Conservation (phyloP, 2,888 invertebrate genomes). For the Drosophila falleni region DNA sequence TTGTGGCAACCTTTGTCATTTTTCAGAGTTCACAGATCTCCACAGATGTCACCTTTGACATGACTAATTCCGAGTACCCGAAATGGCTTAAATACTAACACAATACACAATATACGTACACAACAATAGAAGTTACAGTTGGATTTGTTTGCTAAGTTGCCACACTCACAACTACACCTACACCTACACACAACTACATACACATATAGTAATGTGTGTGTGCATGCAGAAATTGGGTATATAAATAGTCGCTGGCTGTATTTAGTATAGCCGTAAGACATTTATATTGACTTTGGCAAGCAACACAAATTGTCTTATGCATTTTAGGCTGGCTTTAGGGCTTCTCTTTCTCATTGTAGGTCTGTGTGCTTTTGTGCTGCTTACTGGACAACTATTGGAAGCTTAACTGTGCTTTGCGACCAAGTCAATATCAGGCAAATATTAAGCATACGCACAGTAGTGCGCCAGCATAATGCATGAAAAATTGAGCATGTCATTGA, state of each 20-base stretch:
- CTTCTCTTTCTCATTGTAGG: conserved; percentile 11
- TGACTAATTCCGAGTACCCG: conserved; percentile 9
- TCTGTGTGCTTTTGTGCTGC: conserved; percentile 20
- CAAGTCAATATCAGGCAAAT: conserved; percentile 70
- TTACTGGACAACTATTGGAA: conserved; percentile 70
- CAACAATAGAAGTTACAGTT: conserved; percentile 59
- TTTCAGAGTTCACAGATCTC: conserved; percentile 6
- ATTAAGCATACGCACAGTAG: conserved; percentile 70
- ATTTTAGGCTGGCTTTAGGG: conserved; percentile 63
- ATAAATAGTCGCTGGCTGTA: conserved; percentile 32
- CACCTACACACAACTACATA: conserved; percentile 1
- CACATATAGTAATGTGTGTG: conserved; percentile 11
- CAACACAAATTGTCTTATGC: conserved; percentile 76
- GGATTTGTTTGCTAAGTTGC: conserved; percentile 40
- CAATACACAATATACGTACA: conserved; percentile 7
- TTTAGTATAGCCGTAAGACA: conserved; percentile 46
- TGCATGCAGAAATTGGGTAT: conserved; percentile 22
- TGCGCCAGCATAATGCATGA: conserved; percentile 73
- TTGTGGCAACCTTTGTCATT: not conserved
- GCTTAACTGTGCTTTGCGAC: conserved; percentile 74
- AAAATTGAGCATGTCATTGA: conserved; percentile 80
- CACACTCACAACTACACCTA: not conserved
- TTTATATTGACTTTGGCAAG: conserved; percentile 51
- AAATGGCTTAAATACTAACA: conserved; percentile 5
- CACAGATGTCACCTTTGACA: conserved; percentile 1